Conservation (phyloP, 2,888 invertebrate genomes). For the Brenthis ino region DNA sequence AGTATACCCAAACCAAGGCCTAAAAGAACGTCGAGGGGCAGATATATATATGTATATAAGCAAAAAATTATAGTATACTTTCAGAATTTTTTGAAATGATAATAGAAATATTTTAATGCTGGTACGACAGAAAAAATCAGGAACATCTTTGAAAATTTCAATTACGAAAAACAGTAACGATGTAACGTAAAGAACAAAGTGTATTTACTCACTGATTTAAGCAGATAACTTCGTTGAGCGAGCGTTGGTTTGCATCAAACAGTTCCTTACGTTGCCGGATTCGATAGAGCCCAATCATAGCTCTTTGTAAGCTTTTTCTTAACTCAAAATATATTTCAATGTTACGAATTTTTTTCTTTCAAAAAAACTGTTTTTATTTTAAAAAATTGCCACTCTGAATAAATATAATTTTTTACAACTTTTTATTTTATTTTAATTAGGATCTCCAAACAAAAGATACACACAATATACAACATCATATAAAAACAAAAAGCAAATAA, state of each 20-base stretch:
- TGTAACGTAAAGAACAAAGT: constrained; percentile 30
- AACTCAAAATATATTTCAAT: constrained; percentile 34
- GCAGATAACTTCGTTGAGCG: constrained; percentile 35
- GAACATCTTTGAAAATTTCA: constrained; percentile 28
- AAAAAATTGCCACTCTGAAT: too few species aligned
- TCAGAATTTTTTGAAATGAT: too few species aligned
- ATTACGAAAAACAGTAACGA: constrained; percentile 25
- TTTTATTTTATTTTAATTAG: too few species aligned
- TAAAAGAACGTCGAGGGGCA: too few species aligned
- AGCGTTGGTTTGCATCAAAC: constrained; percentile 33
- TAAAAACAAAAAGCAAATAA: too few species aligned
- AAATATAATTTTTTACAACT: too few species aligned
- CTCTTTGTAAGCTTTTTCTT: constrained; percentile 38
- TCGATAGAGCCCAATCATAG: constrained; percentile 29
- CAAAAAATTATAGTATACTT: too few species aligned
- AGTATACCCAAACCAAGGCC: not conserved
- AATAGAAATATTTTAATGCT: too few species aligned
- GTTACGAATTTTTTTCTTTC: constrained; percentile 14
- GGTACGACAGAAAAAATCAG: constrained; percentile 10
- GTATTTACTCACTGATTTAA: constrained; percentile 38
- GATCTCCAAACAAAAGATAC: too few species aligned
- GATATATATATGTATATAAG: too few species aligned
- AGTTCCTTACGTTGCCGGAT: constrained; percentile 27
- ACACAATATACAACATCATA: too few species aligned
- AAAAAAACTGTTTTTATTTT: not conserved